Base-by-base conservation (phyloP, 2,888 invertebrate species). In the Iselma pallidipennis region DNA sequence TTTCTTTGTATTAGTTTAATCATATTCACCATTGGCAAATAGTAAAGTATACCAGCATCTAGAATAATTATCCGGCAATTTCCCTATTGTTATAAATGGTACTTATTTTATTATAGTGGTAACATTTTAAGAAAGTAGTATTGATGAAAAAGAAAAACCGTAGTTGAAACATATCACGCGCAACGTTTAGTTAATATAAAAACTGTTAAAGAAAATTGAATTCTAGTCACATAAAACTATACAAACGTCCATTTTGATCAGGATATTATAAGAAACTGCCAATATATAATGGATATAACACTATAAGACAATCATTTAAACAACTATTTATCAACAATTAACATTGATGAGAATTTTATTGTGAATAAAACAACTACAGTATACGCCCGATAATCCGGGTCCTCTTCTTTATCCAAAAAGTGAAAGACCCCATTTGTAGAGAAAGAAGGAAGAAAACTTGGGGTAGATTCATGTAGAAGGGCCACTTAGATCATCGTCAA, bases 261-360 rank as follows among this genome's bases (percentile, higher is more conserved):
- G 26, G 33, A 37, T 37, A 16, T 16, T 45, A 55, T 59, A 62
- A 62, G 59, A 59, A 59, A 59, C 53, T 37, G 59, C 37, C 51
- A 42, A 57, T 61, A 54, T 57, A 61, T 63, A 67, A 68, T 37
- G 33, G 6, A 37, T 37, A 64, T 66, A 72, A 70, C 70, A 70
- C 71, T 66, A 73, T 73, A 76, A 76, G n/a, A 74, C 71, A 74
- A 76, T 75, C 66, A 59, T 60, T 57, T 65, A 65, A 63, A 68
- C 73, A 68, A 68, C 74, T 70, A 78, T 78, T 78, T 26, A 77
- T 74, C 72, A 71, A 73, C 76, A 78, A 79, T 79, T 79, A 79
- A 79, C 78, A 78, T 79, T 76, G 76, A 77, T 67, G 73, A 71
- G 76, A 78, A 78, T 79, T 78, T 78, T 72, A 71, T 73, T 71